phyloP scores from a whole-genome alignment of 2,113 vertebrate species.

The Charadrius vociferus region DNA sequence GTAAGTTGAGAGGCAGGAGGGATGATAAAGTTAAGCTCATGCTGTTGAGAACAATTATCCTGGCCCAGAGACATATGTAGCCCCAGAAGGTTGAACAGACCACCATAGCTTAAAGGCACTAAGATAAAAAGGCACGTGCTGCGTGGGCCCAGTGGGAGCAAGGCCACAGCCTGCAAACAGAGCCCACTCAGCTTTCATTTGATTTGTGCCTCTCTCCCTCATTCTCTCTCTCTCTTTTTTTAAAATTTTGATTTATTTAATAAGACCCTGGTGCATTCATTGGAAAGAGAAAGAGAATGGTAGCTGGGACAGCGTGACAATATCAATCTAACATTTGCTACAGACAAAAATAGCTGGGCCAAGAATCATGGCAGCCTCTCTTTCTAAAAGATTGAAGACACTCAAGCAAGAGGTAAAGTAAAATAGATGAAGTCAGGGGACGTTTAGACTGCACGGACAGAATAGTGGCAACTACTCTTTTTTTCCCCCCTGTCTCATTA shows the following conservation, averaged over 20 bases:
- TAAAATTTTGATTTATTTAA: conserved; percentile 20
- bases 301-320: neutral
- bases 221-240: no score
- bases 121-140: conserved; percentile 65
- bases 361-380: neutral
- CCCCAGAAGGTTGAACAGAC: conserved; percentile 74
- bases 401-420: neutral
- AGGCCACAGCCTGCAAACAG: neutral
- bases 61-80: conserved; percentile 71
- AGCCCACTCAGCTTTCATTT: neutral
- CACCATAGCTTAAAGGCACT: conserved; percentile 71
- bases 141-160: conserved; percentile 54
- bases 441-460: neutral
- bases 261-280: conserved; percentile 4
- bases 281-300: neutral
- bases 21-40: conserved; percentile 42
- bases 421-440: conserved; percentile 5
- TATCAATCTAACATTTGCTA: neutral
- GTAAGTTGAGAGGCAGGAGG: conserved; percentile 37
- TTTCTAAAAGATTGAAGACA: neutral
- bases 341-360: neutral
- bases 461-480: neutral
- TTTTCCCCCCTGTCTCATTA: neutral
- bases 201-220: neutral
- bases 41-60: conserved; percentile 65